Evolutionary conservation across 2,797 vertebrate genomes (phyloP).

Genomic region (Onychomys arenicola): DNA sequence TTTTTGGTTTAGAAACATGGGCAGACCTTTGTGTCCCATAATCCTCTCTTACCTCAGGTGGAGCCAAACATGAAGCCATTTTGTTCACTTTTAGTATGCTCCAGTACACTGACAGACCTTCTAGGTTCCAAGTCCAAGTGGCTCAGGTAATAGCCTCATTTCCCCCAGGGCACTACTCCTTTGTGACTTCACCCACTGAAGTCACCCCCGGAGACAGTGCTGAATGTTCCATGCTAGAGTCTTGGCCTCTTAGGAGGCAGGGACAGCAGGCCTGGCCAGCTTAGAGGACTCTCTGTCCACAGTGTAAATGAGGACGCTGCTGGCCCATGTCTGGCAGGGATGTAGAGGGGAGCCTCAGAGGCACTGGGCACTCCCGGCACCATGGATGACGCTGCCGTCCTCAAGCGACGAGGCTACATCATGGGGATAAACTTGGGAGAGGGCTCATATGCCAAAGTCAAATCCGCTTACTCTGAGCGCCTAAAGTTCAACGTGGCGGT

Average conservation of each 20-base stretch:
- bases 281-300: conserved; percentile 64
- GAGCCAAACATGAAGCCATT: not conserved
- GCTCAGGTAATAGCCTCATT: conserved; percentile 42
- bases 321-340: conserved; percentile 71
- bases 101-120: not conserved
- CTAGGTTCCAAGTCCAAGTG: not conserved
- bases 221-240: conserved; percentile 60
- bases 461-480: conserved; percentile 84
- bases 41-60: not conserved
- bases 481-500: conserved; percentile 80
- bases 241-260: conserved; percentile 74
- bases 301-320: conserved; percentile 61
- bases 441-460: conserved; percentile 84
- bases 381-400: conserved; percentile 72
- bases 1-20: not conserved
- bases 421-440: conserved; percentile 78
- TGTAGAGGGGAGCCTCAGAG: conserved; percentile 57
- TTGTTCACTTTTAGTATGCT: not conserved
- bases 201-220: conserved; percentile 76
- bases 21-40: not conserved
- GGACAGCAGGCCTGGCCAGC: conserved; percentile 54
- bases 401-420: conserved; percentile 85
- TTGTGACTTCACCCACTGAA: conserved; percentile 84
- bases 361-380: not conserved
- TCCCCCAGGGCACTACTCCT: conserved; percentile 49